phyloP scores from a whole-genome alignment of 1,140 invertebrate species.

The Acyrthosiphon pisum region DNA sequence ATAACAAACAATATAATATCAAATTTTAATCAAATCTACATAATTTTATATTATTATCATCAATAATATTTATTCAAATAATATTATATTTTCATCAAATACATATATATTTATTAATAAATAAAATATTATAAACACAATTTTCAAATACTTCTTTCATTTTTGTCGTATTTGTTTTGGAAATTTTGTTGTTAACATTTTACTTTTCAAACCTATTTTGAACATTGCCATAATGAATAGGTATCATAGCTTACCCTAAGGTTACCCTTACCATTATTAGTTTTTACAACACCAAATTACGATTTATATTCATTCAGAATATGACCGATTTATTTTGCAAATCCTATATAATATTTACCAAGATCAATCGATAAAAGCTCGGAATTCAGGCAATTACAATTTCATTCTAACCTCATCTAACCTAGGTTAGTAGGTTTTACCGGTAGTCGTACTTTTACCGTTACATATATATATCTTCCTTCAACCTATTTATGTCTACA shows the following conservation, averaged over 20 bases:
- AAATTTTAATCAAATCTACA: background rate
- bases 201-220: background rate
- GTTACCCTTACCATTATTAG: background rate
- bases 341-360: background rate
- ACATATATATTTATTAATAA: background rate
- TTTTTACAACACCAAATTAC: background rate
- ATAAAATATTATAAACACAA: background rate
- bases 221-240: background rate
- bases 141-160: background rate
- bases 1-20: too few species aligned
- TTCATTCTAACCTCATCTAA: background rate
- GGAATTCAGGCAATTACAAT: background rate
- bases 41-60: background rate
- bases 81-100: background rate
- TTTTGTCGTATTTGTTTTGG: background rate
- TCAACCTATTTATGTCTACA: background rate
- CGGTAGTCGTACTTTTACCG: background rate
- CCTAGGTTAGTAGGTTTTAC: background rate
- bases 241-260: background rate
- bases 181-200: too few species aligned
- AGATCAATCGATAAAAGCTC: background rate
- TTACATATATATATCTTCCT: background rate
- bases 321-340: background rate
- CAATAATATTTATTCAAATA: too few species aligned
- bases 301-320: background rate